A percentile compares a stretch with the other conserved stretches of the same genome.
Conservation (phyloP, 2,888 invertebrate genomes). For the Pilophorus perplexus region DNA sequence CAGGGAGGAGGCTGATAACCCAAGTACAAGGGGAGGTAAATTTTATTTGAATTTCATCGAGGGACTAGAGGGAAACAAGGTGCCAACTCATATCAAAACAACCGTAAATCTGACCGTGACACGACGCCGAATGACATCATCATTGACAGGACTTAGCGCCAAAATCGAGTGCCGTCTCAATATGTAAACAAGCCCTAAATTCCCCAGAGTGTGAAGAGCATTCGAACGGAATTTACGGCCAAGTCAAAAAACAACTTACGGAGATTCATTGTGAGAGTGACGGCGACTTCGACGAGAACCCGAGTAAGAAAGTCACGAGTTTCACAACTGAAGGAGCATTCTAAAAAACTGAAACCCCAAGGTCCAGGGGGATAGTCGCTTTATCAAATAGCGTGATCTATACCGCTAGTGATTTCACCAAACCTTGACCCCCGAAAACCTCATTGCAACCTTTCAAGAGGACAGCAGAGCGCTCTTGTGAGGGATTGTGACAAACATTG, state of each 20-base stretch:
- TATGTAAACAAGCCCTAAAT: background rate
- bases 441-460: too few relatives aligned
- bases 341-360: slow-evolving; percentile 6
- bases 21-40: too few relatives aligned
- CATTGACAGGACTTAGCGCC: background rate
- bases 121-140: background rate
- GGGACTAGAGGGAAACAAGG: too few relatives aligned
- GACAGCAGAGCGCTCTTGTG: too few relatives aligned
- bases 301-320: slow-evolving; percentile 5
- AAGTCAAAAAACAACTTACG: background rate
- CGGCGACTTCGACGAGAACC: background rate
- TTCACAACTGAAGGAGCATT: slow-evolving; percentile 23
- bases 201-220: background rate
- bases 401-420: slow-evolving; percentile 13
- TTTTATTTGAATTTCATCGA: too few relatives aligned
- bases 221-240: background rate
- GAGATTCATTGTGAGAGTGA: slow-evolving; percentile 3
- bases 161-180: background rate
- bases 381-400: slow-evolving; percentile 24
- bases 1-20: too few relatives aligned
- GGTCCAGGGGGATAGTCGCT: background rate
- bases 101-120: too few relatives aligned
- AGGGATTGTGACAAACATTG: too few relatives aligned
- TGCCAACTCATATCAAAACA: too few relatives aligned
- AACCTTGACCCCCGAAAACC: slow-evolving; percentile 15